Conservation (phyloP, 23 tunicate species). For the Ciona savignyi region DNA sequence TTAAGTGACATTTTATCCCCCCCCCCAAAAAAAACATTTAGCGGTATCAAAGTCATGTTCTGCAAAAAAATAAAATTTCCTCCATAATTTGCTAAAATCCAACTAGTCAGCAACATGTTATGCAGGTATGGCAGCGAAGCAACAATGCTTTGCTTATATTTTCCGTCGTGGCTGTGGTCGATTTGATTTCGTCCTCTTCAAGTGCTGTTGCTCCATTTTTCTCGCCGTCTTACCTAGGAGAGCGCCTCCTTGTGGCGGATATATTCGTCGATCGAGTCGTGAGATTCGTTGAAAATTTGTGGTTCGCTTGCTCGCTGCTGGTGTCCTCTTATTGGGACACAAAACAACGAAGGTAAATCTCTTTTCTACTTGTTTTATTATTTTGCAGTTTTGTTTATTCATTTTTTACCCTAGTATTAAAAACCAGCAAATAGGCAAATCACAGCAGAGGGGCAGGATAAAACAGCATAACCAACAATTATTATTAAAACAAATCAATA, state of each 20-base stretch:
- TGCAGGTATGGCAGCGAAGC: constrained; percentile 71
- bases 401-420: no score
- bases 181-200: constrained; percentile 7
- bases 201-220: constrained; percentile 5
- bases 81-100: no score
- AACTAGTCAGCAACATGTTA: no score
- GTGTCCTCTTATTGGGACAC: constrained; percentile 58
- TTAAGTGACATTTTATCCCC: no score
- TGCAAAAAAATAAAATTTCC: no score
- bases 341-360: constrained; percentile 54
- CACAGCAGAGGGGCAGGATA: neutral
- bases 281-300: constrained; percentile 50
- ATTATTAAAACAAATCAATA: no score
- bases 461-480: no score
- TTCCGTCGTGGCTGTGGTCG: constrained; percentile 16
- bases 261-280: constrained; percentile 31
- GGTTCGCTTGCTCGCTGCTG: constrained; percentile 37
- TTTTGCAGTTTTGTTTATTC: no score
- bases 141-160: constrained; percentile 34
- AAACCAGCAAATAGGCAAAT: neutral
- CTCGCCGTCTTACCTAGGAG: neutral
- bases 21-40: no score
- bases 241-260: constrained; percentile 39
- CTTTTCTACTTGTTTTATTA: neutral
- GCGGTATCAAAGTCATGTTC: no score